A percentile compares a stretch with the other conserved stretches of the same genome.
These are phyloP conservation scores for Coryphaenoides rupestris DNA, from an alignment of 2,113 vertebrate genomes.

Conservation along the genomic window DNA sequence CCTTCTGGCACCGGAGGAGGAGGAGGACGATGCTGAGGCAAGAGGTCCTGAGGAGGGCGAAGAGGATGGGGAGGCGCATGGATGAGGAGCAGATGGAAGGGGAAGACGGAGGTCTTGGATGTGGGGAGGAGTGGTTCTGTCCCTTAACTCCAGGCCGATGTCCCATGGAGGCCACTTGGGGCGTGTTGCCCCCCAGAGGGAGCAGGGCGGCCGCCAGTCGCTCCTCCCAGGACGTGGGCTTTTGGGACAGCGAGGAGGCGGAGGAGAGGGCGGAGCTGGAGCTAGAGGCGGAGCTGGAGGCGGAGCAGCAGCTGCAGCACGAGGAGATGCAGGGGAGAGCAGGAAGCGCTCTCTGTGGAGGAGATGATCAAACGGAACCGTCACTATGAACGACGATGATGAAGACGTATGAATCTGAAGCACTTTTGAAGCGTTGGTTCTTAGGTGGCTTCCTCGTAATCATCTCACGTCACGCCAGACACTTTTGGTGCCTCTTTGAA, in stretches of 20 bases:
- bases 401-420: slow-evolving; percentile 33
- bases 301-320: too few species aligned
- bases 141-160: slow-evolving; percentile 41
- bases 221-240: slow-evolving; percentile 81
- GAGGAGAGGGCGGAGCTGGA: too few species aligned
- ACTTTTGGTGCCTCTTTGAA: slow-evolving; percentile 43
- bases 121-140: slow-evolving; percentile 47
- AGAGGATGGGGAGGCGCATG: slow-evolving; percentile 23
- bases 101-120: slow-evolving; percentile 36
- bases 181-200: slow-evolving; percentile 54
- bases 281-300: too few species aligned
- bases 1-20: slow-evolving; percentile 4
- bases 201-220: slow-evolving; percentile 63
- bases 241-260: slow-evolving; percentile 82
- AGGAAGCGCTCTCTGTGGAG: slow-evolving; percentile 80
- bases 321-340: slow-evolving; percentile 37
- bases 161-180: slow-evolving; percentile 32
- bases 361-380: slow-evolving; percentile 95
- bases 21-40: background rate
- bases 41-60: background rate
- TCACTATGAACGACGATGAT: slow-evolving; percentile 83
- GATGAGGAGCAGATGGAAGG: slow-evolving; percentile 36
- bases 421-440: background rate
- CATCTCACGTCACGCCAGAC: slow-evolving; percentile 3
- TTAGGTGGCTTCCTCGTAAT: slow-evolving; percentile 9